Conservation (phyloP, 2,797 vertebrate genomes). For the Enteromius fasciolatus region DNA sequence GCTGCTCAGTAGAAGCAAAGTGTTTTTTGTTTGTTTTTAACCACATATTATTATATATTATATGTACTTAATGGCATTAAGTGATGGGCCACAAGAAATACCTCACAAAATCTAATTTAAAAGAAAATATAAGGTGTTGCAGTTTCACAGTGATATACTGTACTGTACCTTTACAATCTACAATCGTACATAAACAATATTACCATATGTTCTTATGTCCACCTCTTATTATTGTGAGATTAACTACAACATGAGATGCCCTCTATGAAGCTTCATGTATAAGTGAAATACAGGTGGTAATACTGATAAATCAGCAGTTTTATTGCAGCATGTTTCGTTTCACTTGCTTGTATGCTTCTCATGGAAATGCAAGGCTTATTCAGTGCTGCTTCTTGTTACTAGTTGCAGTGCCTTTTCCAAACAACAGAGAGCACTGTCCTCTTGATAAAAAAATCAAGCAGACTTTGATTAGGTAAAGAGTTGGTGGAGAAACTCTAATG, state of each 20-base stretch:
- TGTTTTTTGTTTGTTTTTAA: neutral
- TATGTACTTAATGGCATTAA: neutral
- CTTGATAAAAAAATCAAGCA: neutral
- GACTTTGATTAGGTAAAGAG: neutral
- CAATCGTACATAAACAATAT: neutral
- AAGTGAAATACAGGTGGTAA: neutral
- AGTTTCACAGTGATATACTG: neutral
- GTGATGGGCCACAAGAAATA: neutral
- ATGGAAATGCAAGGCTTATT: neutral
- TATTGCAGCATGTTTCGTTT: neutral
- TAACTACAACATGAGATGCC: neutral
- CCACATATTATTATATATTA: too few relatives aligned
- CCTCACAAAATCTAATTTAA: neutral
- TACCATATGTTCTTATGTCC: neutral
- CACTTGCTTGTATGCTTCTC: neutral
- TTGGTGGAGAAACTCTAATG: neutral
- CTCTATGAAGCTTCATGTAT: neutral
- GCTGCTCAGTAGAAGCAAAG: neutral
- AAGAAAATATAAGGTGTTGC: neutral
- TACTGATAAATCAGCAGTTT: neutral
- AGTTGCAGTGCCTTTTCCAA: neutral
- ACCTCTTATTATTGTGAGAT: neutral
- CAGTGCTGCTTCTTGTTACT: neutral
- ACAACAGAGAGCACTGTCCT: constrained; percentile 43
- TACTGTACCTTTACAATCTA: neutral